Evolutionary conservation across 1,140 invertebrate genomes (phyloP).

Genomic region (Mesaphorura yosii): DNA sequence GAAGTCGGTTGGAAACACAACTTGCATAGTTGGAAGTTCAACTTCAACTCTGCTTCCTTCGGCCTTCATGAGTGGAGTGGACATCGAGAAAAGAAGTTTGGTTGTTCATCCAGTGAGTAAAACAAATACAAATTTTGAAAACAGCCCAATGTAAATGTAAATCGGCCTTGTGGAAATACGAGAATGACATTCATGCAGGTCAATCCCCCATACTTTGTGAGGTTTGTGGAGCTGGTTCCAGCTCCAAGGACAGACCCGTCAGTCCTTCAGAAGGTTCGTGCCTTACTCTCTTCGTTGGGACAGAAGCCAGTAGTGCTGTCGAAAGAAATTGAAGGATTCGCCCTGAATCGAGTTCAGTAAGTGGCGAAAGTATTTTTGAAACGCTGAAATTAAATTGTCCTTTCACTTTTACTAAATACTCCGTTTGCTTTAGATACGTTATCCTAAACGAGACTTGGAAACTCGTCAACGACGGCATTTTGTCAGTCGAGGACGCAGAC

Average conservation of each 20-base stretch:
- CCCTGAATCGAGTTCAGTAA: slow-evolving; percentile 84
- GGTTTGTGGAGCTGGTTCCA: slow-evolving; percentile 85
- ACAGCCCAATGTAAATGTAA: not conserved
- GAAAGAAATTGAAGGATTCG: slow-evolving; percentile 83
- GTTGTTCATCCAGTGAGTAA: slow-evolving; percentile 73
- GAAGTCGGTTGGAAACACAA: slow-evolving; percentile 46
- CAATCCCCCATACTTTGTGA: slow-evolving; percentile 92
- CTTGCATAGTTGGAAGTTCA: slow-evolving; percentile 73
- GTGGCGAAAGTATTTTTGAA: slow-evolving; percentile 29
- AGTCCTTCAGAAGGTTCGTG: slow-evolving; percentile 52
- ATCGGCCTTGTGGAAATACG: no score
- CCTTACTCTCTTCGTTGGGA: slow-evolving; percentile 75
- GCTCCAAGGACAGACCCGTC: slow-evolving; percentile 73
- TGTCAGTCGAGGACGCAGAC: slow-evolving; percentile 80
- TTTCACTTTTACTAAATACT: slow-evolving; percentile 4
- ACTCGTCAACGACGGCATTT: slow-evolving; percentile 66
- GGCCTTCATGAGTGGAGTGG: slow-evolving; percentile 54
- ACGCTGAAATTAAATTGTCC: slow-evolving; percentile 4
- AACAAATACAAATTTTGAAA: slow-evolving; percentile 3
- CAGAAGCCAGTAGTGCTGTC: slow-evolving; percentile 75
- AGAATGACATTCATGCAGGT: slow-evolving; percentile 53
- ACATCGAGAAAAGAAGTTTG: slow-evolving; percentile 60
- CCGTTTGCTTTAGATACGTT: slow-evolving; percentile 55
- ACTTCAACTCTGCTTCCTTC: slow-evolving; percentile 83
- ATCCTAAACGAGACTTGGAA: slow-evolving; percentile 87